A percentile compares a stretch with the other conserved stretches of the same genome.
These are phyloP conservation scores for Hypolimnas misippus DNA, from an alignment of 2,888 invertebrate genomes.

Conservation along the genomic window DNA sequence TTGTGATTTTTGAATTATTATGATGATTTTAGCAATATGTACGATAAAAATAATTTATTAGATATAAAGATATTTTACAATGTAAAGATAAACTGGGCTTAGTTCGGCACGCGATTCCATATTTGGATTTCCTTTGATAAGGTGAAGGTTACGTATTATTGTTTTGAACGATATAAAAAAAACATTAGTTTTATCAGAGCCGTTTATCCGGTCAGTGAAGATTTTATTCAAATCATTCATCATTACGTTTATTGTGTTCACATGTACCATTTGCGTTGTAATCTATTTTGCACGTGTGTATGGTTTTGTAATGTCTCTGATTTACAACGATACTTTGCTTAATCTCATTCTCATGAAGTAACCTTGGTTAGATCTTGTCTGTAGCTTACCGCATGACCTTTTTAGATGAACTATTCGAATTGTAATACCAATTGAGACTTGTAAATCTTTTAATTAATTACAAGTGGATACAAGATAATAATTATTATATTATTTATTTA, in stretches of 20 bases:
- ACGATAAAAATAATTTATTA: neutral
- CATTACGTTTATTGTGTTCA: neutral
- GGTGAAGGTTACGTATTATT: conserved; percentile 64
- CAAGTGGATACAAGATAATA: neutral
- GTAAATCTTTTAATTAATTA: neutral
- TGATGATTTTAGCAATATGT: neutral
- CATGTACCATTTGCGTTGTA: neutral
- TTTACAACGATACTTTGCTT: conserved; percentile 66
- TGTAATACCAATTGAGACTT: neutral
- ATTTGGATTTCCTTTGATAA: conserved; percentile 63
- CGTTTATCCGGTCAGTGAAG: neutral
- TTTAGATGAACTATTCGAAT: neutral
- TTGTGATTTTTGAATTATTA: neutral
- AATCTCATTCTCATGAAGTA: conserved; percentile 12
- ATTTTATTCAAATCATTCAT: neutral
- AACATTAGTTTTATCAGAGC: neutral
- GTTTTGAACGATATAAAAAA: conserved; percentile 38
- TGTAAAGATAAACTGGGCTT: conserved; percentile 29
- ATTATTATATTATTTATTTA: too few relatives aligned
- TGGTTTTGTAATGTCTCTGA: conserved; percentile 44
- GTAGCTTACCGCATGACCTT: conserved; percentile 13
- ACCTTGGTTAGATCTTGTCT: neutral
- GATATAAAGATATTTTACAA: neutral
- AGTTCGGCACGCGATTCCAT: conserved; percentile 55
- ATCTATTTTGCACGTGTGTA: conserved; percentile 33